A percentile compares a stretch with the other conserved stretches of the same genome.
Conservation (phyloP, 2,888 invertebrate genomes). For the Cerastis rubricosa region DNA sequence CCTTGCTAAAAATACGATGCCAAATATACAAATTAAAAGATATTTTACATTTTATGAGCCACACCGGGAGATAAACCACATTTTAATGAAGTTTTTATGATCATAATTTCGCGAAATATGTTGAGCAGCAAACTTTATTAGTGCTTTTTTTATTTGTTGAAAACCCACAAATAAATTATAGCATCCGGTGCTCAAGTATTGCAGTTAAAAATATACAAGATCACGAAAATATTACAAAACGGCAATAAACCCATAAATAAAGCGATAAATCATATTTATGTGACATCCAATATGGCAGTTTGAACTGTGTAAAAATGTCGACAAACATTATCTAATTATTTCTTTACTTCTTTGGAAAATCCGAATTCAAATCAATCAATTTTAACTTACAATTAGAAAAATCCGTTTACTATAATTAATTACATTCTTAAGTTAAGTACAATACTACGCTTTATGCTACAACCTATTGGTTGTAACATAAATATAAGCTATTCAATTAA, state of each 20-base stretch:
- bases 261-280: conserved; percentile 11
- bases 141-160: conserved; percentile 4
- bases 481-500: too few species aligned
- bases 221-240: conserved; percentile 31
- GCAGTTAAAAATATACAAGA: conserved; percentile 64
- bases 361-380: rapidly evolving
- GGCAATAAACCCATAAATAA: conserved; percentile 29
- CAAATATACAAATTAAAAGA: conserved; percentile 26
- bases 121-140: conserved; percentile 12
- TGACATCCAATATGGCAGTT: background rate
- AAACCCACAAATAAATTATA: conserved; percentile 14
- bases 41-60: conserved; percentile 29
- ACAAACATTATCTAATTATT: background rate
- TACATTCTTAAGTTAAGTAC: background rate
- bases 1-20: conserved; percentile 12
- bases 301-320: background rate
- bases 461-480: too few species aligned
- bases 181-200: conserved; percentile 42
- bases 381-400: background rate
- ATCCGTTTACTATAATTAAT: background rate
- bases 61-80: conserved; percentile 7
- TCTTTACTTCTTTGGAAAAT: background rate
- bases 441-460: too few species aligned
- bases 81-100: conserved; percentile 40
- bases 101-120: conserved; percentile 35